A percentile compares a stretch with the other conserved stretches of the same genome.
phyloP scores from a whole-genome alignment of 2,797 vertebrate species.

The Ciconia nigra region DNA sequence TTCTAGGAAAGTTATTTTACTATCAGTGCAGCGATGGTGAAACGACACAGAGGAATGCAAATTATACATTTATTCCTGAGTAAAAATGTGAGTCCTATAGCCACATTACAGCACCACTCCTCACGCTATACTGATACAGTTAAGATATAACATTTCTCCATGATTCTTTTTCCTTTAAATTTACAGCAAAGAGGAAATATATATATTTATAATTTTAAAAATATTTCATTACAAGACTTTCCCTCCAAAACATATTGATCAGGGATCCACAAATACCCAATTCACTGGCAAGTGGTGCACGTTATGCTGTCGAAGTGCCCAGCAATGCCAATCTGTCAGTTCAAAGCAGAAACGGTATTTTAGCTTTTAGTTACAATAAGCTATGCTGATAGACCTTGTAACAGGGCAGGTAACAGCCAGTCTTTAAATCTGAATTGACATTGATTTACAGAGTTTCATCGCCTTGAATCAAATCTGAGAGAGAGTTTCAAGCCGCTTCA shows the following conservation, averaged over 20 bases:
- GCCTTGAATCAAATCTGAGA: conserved; percentile 43
- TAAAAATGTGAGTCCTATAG: background rate
- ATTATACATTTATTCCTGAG: background rate
- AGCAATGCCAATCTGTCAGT: background rate
- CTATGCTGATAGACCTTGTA: conserved; percentile 36
- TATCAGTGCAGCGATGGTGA: background rate
- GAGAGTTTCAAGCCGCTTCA: conserved; percentile 29
- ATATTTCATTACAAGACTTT: background rate
- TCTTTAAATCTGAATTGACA: conserved; percentile 59
- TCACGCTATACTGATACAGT: background rate
- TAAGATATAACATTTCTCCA: background rate
- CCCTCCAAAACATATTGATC: background rate
- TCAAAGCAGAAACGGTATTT: conserved; percentile 42
- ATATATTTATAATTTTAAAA: background rate
- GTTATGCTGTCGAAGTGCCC: background rate
- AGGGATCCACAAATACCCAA: background rate
- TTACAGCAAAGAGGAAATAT: background rate
- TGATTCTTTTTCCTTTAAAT: background rate
- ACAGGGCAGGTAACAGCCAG: conserved; percentile 43
- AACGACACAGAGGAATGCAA: conserved; percentile 32
- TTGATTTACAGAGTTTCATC: conserved; percentile 58
- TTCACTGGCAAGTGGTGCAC: background rate
- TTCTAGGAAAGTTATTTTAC: conserved; percentile 47
- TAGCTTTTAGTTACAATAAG: conserved; percentile 52
- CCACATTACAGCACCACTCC: background rate